Percentiles rank a stretch among this genome's conserved stretches.
Conservation (phyloP, 2,888 invertebrate genomes). For the Esperia sulphurella region DNA sequence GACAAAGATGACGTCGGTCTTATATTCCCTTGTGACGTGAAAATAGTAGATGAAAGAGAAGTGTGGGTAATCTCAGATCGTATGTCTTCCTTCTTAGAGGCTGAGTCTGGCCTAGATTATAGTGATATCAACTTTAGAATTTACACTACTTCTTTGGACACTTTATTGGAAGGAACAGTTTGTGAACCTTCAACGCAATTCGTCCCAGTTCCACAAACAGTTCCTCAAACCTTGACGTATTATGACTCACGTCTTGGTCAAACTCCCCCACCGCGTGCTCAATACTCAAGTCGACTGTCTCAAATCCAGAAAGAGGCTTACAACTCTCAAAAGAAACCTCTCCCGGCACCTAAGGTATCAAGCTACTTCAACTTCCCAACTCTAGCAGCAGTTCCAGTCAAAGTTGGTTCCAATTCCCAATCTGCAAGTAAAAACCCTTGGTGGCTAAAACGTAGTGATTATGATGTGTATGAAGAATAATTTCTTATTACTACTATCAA, state of each 20-base stretch:
- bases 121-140: conserved; percentile 89
- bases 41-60: conserved; percentile 84
- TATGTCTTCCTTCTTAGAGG: conserved; percentile 88
- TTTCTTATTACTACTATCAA: neutral
- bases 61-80: conserved; percentile 91
- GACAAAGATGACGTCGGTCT: conserved; percentile 87
- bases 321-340: conserved; percentile 22
- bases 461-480: conserved; percentile 36
- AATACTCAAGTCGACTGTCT: conserved; percentile 2
- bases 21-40: conserved; percentile 89
- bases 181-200: conserved; percentile 76
- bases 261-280: conserved; percentile 9
- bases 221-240: conserved; percentile 1
- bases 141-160: conserved; percentile 83
- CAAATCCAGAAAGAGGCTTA: conserved; percentile 9
- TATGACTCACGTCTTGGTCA: conserved; percentile 4
- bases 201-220: neutral
- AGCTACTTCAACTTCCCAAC: conserved; percentile 35
- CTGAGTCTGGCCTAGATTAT: conserved; percentile 81
- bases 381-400: conserved; percentile 20
- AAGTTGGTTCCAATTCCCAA: conserved; percentile 10
- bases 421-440: conserved; percentile 27
- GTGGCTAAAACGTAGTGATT: conserved; percentile 36
- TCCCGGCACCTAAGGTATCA: conserved; percentile 27
- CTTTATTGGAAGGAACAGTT: conserved; percentile 84